phyloP scores from a whole-genome alignment of 2,888 invertebrate species.

The Sinohyriopsis cumingii region DNA sequence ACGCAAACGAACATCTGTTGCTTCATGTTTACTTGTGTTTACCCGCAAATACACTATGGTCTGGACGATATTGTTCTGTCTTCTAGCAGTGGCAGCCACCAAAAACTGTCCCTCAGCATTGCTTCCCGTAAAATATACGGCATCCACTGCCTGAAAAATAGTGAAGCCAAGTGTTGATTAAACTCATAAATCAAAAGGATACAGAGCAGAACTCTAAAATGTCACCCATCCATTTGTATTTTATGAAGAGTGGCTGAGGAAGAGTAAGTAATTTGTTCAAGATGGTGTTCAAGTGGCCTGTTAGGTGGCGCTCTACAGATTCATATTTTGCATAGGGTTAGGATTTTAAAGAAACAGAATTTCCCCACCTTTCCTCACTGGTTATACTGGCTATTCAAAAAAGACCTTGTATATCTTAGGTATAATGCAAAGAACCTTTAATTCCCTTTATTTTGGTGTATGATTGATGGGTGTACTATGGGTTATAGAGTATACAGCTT shows the following conservation, averaged over 20 bases:
- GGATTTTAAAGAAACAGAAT: too few relatives aligned
- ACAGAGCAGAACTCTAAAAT: not conserved
- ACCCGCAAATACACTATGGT: slow-evolving; percentile 79
- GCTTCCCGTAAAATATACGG: slow-evolving; percentile 84
- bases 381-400: too few relatives aligned
- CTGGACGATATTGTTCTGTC: slow-evolving; percentile 78
- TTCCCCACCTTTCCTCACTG: too few relatives aligned
- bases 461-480: too few relatives aligned
- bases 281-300: not conserved
- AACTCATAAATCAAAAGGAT: not conserved
- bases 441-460: too few relatives aligned
- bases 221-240: not conserved
- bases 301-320: too few relatives aligned
- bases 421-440: too few relatives aligned
- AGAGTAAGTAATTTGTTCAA: not conserved
- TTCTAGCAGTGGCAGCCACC: slow-evolving; percentile 76
- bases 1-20: too few relatives aligned
- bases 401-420: too few relatives aligned
- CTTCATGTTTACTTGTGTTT: slow-evolving; percentile 12
- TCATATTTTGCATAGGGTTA: too few relatives aligned
- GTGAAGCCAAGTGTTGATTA: not conserved
- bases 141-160: slow-evolving; percentile 82
- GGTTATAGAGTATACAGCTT: too few relatives aligned
- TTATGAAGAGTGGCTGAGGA: not conserved
- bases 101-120: slow-evolving; percentile 79